phyloP scores from a whole-genome alignment of 2,113 vertebrate genomes.

The Steatornis caripensis region DNA sequence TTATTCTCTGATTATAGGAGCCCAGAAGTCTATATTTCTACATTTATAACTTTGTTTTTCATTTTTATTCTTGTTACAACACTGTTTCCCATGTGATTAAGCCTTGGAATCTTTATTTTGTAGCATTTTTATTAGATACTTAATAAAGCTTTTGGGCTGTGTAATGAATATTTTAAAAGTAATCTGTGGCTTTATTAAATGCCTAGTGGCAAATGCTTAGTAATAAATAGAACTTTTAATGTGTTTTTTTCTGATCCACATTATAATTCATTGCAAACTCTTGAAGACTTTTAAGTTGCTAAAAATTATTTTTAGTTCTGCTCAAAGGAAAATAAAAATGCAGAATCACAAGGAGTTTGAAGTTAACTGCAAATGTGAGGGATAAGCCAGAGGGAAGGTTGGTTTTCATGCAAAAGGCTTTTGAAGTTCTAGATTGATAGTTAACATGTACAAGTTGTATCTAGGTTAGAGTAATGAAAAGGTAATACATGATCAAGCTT shows the following conservation, averaged over 20 bases:
- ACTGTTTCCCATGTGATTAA: slow-evolving; percentile 7
- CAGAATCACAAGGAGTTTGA: background rate
- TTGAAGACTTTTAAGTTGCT: background rate
- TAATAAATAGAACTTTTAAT: background rate
- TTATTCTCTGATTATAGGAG: background rate
- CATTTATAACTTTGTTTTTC: background rate
- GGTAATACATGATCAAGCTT: background rate
- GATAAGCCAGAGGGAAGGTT: background rate
- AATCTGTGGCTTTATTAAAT: background rate
- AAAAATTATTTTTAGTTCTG: background rate
- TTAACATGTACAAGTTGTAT: background rate
- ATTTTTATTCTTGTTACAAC: background rate
- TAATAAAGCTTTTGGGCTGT: background rate
- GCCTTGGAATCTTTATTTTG: background rate
- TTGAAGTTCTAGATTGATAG: background rate
- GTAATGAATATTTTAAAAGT: background rate
- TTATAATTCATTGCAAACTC: background rate
- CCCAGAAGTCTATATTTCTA: background rate
- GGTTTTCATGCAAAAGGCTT: background rate
- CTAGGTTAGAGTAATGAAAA: background rate
- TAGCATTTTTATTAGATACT: background rate
- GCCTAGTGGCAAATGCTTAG: background rate
- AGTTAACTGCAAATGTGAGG: background rate
- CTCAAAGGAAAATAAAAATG: background rate
- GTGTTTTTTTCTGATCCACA: background rate